Evolutionary conservation across 2,797 vertebrate species (phyloP).

Genomic region (Danio jaintianensis): DNA sequence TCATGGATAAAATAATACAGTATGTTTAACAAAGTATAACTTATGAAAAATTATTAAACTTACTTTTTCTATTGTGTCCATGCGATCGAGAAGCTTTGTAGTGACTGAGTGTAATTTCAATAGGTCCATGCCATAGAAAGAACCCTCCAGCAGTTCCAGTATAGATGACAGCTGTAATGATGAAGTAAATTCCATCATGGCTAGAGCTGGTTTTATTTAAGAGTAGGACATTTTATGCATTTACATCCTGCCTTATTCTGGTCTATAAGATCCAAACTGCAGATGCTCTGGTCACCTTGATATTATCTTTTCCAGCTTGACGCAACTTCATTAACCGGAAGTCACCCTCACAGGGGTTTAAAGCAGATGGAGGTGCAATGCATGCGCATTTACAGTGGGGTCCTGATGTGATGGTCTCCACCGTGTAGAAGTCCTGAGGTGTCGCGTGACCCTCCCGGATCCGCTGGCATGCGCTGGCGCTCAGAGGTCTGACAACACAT

Average conservation of each 20-base stretch:
- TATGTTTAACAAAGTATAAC: background rate
- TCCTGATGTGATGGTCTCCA: constrained; percentile 92
- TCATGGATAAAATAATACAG: no score
- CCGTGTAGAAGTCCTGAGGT: constrained; percentile 87
- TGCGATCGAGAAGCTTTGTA: constrained; percentile 85
- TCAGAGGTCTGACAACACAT: constrained; percentile 90
- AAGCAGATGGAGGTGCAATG: constrained; percentile 88
- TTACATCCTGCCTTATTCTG: constrained; percentile 14
- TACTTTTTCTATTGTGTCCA: constrained; percentile 93
- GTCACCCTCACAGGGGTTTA: constrained; percentile 93
- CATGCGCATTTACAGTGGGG: constrained; percentile 91
- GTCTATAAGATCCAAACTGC: background rate
- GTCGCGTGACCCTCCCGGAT: constrained; percentile 80
- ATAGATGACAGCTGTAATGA: constrained; percentile 87
- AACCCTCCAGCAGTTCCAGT: constrained; percentile 91
- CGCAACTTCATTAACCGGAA: constrained; percentile 87
- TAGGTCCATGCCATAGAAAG: constrained; percentile 93
- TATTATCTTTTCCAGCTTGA: constrained; percentile 83
- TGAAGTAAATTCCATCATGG: constrained; percentile 64
- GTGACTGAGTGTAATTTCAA: constrained; percentile 92
- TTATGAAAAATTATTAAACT: no score
- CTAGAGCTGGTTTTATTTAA: constrained; percentile 18
- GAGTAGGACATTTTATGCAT: constrained; percentile 12
- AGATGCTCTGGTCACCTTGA: constrained; percentile 84
- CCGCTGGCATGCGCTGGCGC: constrained; percentile 84